Conservation (phyloP, 1,140 invertebrate species). For the Pygmarrhopalites habei region DNA sequence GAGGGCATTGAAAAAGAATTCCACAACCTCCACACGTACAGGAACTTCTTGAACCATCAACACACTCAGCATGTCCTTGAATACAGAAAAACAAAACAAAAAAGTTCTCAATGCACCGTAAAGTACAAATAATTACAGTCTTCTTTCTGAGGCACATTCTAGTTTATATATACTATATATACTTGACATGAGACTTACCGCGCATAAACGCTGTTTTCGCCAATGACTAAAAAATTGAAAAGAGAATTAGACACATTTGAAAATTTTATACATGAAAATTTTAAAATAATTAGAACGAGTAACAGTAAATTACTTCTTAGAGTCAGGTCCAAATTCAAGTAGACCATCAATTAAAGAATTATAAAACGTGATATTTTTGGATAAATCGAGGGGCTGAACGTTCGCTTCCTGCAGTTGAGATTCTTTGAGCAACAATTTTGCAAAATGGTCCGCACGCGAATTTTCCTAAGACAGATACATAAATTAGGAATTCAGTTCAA, state of each 20-base stretch:
- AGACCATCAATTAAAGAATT: slow-evolving; percentile 55
- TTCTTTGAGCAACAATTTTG: not conserved
- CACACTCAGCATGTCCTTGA: slow-evolving; percentile 60
- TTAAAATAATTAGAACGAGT: not conserved
- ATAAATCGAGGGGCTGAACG: not conserved
- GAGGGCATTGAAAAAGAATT: slow-evolving; percentile 59
- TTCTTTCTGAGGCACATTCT: no score
- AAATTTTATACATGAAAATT: not conserved
- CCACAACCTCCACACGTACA: slow-evolving; percentile 56
- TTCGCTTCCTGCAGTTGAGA: not conserved
- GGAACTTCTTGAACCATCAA: slow-evolving; percentile 63
- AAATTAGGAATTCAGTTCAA: no score
- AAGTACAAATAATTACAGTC: no score
- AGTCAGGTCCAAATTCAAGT: slow-evolving; percentile 54
- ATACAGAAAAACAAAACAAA: no score
- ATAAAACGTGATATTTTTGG: slow-evolving; percentile 52
- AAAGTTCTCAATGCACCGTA: no score
- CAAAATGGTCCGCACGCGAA: not conserved
- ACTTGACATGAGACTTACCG: no score
- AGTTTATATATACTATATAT: no score
- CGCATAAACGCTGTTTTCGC: slow-evolving; percentile 66
- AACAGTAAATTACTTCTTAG: slow-evolving; percentile 54
- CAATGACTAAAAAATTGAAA: slow-evolving; percentile 57
- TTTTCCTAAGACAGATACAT: slow-evolving; percentile 5
- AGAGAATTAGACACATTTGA: slow-evolving; percentile 9